Conservation (phyloP, 2,888 invertebrate species). For the Protophormia terraenovae region DNA sequence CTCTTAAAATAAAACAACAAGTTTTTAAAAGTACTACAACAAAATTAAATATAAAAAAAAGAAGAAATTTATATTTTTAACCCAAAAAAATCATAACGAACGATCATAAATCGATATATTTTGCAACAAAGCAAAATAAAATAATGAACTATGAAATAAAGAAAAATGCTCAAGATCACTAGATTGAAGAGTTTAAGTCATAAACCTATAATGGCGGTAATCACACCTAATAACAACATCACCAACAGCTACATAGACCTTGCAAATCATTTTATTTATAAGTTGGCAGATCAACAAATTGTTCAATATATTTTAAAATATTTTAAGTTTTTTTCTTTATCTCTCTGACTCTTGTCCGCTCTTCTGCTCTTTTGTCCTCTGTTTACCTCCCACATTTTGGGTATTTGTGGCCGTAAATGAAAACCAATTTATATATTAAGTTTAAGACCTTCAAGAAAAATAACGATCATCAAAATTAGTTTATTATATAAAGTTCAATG, state of each 20-base stretch:
- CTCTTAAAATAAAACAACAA: neutral
- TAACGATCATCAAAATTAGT: slow-evolving; percentile 74
- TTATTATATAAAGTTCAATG: slow-evolving; percentile 76
- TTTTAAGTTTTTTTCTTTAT: slow-evolving; percentile 3
- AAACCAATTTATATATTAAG: slow-evolving; percentile 60
- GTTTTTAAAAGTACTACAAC: neutral
- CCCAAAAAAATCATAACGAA: slow-evolving; percentile 20
- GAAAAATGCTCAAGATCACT: slow-evolving; percentile 51
- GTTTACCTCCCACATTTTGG: slow-evolving; percentile 33
- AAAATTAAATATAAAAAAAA: neutral
- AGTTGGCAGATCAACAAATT: slow-evolving; percentile 81
- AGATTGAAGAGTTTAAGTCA: slow-evolving; percentile 70
- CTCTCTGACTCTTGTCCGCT: neutral
- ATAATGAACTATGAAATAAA: slow-evolving; percentile 6
- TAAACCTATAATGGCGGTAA: slow-evolving; percentile 72
- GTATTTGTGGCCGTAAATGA: slow-evolving; percentile 25
- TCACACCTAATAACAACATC: slow-evolving; percentile 79
- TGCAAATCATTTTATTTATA: slow-evolving; percentile 79
- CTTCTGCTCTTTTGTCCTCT: neutral
- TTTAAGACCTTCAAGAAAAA: slow-evolving; percentile 63
- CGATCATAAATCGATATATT: slow-evolving; percentile 60
- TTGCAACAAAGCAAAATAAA: neutral
- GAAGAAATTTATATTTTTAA: slow-evolving; percentile 57
- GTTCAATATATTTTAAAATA: slow-evolving; percentile 75
- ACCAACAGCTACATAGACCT: slow-evolving; percentile 58